These are phyloP conservation scores for Noctilio leporinus DNA, from an alignment of 2,113 vertebrate species.

Conservation along the genomic window DNA sequence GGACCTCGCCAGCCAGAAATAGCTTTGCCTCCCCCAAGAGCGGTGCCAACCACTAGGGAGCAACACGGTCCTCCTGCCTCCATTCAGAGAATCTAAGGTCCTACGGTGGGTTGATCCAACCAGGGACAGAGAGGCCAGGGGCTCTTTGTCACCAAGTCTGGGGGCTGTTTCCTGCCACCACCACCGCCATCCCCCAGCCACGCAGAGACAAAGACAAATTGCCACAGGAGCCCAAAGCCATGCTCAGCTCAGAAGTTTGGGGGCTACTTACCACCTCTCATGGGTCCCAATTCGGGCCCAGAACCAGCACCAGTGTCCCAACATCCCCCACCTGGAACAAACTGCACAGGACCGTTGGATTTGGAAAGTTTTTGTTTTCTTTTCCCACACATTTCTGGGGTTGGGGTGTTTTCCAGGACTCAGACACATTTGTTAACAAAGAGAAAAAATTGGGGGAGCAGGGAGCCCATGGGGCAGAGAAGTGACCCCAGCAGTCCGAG, in stretches of 20 bases:
- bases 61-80: neutral
- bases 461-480: constrained; percentile 54
- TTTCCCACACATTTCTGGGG: constrained; percentile 77
- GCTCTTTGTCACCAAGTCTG: neutral
- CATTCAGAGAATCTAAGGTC: neutral
- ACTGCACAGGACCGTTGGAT: constrained; percentile 63
- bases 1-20: neutral
- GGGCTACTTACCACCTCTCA: neutral
- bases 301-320: neutral
- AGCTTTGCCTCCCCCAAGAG: neutral
- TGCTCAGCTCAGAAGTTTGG: neutral
- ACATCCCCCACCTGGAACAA: constrained; percentile 14
- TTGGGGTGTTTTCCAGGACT: constrained; percentile 77
- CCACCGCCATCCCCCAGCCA: no score
- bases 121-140: neutral
- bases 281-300: neutral
- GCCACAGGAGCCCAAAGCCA: neutral
- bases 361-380: constrained; percentile 76
- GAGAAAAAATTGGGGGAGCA: constrained; percentile 69
- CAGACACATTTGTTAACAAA: constrained; percentile 78
- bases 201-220: neutral
- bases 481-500: constrained; percentile 50
- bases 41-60: neutral
- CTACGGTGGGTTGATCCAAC: neutral
- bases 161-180: no score